Evolutionary conservation across 30 jellyfish, hydroid and myxozoan species (phyloP), one percentile per base, ranked within the genome.

Genomic region (Pelagia noctiluca): DNA sequence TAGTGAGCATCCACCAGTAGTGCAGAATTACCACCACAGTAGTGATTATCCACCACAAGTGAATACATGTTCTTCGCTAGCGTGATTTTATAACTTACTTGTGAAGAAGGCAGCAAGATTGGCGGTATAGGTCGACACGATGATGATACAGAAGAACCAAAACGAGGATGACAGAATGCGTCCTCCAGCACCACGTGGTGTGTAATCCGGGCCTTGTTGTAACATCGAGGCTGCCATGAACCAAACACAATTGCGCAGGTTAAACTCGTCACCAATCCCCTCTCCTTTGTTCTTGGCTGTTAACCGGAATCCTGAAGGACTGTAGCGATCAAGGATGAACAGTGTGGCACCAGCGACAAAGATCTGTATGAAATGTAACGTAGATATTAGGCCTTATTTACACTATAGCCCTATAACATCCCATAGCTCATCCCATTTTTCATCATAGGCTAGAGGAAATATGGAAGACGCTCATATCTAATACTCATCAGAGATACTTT

Each of bases 181-280:
- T 1, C 94, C 97, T 7, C 95, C 89, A 22, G 93, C 83, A 52
- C 92, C 89, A 26, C 89, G 89, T 30, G 97, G 97, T 5, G 97
- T 89, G 69, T 82, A 75, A 65, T 89, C 97, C 0, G 97, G 93
- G 18, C 97, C 97, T 70, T 89, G 97, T 63, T 89, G 97, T 35
- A 89, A 66, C 87, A 89, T 68, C 31, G 97, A 89, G 54, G 97
- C 91, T 34, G 97, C 84, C 84, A 90, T 78, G 68, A 89, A 89
- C 97, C 97, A 89, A 24, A 89, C 31, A 54, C 89, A 80, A 63
- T 89, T 89, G 36, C 78, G 80, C 30, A 89, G 90, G 18, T 63
- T 83, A 60, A 89, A 71, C 63, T 89, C 97, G 8, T 82, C 87
- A 0, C 97, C 97, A 13, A 90, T 82, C 8, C 89, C 90, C n/a